Base-by-base conservation (phyloP, 2,797 vertebrate genomes). In the Champsocephalus esox region DNA sequence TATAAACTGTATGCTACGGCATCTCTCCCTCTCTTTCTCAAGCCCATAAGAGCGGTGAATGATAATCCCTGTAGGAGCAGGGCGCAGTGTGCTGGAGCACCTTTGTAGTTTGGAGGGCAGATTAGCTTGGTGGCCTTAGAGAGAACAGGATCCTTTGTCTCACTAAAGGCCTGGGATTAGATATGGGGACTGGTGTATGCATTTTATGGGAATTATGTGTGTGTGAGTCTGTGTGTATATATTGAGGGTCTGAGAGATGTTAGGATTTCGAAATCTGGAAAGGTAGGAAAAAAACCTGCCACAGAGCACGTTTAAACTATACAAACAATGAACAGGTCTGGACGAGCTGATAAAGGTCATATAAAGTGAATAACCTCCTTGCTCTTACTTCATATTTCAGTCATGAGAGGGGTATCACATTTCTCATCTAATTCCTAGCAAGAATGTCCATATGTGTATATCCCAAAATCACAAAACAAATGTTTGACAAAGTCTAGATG, bases 101-200 rank as follows among this genome's bases (percentile, higher is more conserved):
- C 89, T 93, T 94, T 94, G 91, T 92, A 85, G 84, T 89, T 83
- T 82, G 81, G 82, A 88, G 84, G 87, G 80, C 87, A 92, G 92
- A 93, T 93, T 93, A 93, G 73, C 87, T 84, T 87, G 87, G 90
- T 82, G 88, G 82, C 87, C 71, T 16, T 32, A 49, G 76, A 83
- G 73, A 89, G 88, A 92, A 92, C 90, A 79, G 88, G 87, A 82
- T 77, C 75, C 88, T 92, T 93, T 93, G 92, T 93, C 86, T 88
- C 70, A 66, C 81, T 84, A 83, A 89, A 91, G 73, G 83, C 81
- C 83, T 59, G 44, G 88, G 89, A 92, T 94, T 91, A 91, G 84
- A 88, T 80, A 79, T 81, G 82, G 81, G 79, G 70, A 75, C 87
- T 71, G 79, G 75, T 73, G 76, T 81, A 75, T 85, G 74, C 88